phyloP scores from a whole-genome alignment of 2,797 vertebrate species.

The Hydrolagus colliei region DNA sequence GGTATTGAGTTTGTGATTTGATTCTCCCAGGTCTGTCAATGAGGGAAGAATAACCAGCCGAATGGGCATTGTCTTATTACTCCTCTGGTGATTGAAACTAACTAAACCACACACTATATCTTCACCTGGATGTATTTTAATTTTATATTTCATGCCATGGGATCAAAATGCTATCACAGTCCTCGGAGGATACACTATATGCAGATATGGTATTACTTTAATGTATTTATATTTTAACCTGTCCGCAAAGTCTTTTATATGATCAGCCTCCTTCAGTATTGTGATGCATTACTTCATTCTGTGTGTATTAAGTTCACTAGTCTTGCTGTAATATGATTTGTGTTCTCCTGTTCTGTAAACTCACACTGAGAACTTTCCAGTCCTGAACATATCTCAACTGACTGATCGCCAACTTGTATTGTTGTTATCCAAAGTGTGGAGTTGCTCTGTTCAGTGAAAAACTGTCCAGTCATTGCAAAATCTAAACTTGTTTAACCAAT shows the following conservation, averaged over 20 bases:
- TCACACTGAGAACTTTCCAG: neutral
- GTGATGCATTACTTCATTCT: neutral
- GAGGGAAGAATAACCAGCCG: neutral
- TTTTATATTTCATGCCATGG: neutral
- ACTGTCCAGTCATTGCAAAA: neutral
- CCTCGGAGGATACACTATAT: neutral
- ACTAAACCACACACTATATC: neutral
- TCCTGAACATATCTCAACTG: neutral
- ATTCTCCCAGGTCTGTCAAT: neutral
- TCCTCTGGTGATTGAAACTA: neutral
- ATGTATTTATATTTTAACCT: constrained; percentile 13
- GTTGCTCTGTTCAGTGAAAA: neutral
- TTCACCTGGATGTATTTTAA: neutral
- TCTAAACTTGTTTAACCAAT: neutral
- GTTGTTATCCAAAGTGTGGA: neutral
- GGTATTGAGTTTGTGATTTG: neutral
- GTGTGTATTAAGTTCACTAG: neutral
- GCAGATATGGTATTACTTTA: neutral
- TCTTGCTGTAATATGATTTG: neutral
- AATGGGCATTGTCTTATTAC: neutral
- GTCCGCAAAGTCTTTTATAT: neutral
- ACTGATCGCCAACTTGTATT: neutral
- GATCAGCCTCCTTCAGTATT: neutral
- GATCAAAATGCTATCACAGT: neutral
- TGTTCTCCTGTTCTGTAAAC: too few relatives aligned